phyloP scores from a whole-genome alignment of 2,113 vertebrate genomes.

The Sorex fumeus region DNA sequence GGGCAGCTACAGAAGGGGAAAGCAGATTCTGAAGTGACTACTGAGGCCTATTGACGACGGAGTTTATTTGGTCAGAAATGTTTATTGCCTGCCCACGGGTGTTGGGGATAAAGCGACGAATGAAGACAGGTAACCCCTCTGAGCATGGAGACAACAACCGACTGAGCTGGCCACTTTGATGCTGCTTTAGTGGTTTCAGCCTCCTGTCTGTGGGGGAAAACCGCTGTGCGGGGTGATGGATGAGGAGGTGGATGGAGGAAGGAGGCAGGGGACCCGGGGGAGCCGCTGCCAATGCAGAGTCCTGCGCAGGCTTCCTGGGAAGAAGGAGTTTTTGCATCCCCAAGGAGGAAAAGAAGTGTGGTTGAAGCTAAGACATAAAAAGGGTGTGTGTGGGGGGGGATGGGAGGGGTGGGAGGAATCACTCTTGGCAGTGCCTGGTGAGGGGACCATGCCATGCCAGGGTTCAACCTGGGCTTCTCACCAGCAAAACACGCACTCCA shows the following conservation, averaged over 20 bases:
- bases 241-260: neutral
- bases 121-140: neutral
- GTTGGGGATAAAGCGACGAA: neutral
- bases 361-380: neutral
- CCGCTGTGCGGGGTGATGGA: no score
- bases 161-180: neutral
- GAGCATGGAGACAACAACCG: neutral
- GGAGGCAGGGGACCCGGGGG: neutral
- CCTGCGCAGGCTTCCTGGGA: neutral
- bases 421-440: no score
- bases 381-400: neutral
- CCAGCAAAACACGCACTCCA: no score
- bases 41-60: neutral
- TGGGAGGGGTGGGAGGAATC: no score
- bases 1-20: neutral
- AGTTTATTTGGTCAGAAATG: neutral
- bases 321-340: neutral
- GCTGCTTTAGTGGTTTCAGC: no score
- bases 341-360: neutral
- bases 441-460: no score
- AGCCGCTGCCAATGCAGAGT: neutral
- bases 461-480: no score
- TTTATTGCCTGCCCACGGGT: neutral
- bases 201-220: no score
- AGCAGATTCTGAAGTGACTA: neutral